Evolutionary conservation across 1,140 invertebrate genomes (phyloP).

Genomic region (Anadara kagoshimensis): DNA sequence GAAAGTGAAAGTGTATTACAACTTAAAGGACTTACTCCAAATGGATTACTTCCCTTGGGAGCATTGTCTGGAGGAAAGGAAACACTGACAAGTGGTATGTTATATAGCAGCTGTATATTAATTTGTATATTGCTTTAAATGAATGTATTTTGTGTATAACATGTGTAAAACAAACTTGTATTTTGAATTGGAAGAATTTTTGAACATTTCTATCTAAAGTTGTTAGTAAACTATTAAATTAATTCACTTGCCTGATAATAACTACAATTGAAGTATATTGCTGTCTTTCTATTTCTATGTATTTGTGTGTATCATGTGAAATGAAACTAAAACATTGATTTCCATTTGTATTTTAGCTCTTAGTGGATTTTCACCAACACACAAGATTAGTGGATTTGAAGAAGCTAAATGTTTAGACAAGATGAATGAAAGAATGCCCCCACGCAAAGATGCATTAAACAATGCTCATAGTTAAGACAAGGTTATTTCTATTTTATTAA

Average conservation of each 20-base stretch:
- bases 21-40: constrained; percentile 98
- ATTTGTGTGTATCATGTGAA: neutral
- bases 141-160: neutral
- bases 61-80: constrained; percentile 98
- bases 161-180: neutral
- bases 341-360: constrained; percentile 81
- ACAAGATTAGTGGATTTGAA: constrained; percentile 91
- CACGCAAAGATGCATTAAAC: constrained; percentile 74
- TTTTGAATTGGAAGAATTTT: too few species aligned
- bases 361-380: constrained; percentile 98
- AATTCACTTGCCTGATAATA: too few species aligned
- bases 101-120: neutral
- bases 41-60: constrained; percentile 96
- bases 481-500: constrained; percentile 1
- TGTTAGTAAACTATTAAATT: too few species aligned
- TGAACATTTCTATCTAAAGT: too few species aligned
- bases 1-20: constrained; percentile 99
- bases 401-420: constrained; percentile 99
- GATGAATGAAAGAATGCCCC: constrained; percentile 99
- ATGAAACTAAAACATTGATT: too few species aligned
- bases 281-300: neutral
- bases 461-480: constrained; percentile 54
- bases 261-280: too few species aligned
- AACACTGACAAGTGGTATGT: constrained; percentile 92
- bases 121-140: too few species aligned